phyloP scores from a whole-genome alignment of 2,888 invertebrate genomes.

The Acleris sparsana region DNA sequence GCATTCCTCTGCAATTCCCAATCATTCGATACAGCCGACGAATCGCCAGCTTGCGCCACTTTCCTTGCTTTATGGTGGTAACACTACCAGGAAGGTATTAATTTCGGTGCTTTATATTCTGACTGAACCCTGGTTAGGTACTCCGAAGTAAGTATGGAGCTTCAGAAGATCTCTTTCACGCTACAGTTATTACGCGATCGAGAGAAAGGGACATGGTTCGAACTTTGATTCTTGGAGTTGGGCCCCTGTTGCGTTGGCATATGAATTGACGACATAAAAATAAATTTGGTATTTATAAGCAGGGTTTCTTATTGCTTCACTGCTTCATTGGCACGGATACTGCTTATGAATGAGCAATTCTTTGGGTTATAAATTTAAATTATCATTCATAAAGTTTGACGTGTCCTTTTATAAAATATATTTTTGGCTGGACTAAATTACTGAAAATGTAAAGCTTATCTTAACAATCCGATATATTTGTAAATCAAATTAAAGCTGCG shows the following conservation, averaged over 20 bases:
- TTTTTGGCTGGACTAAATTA: too few relatives aligned
- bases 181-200: too few relatives aligned
- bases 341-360: conserved; percentile 9
- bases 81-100: conserved; percentile 28
- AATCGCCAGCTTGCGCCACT: conserved; percentile 50
- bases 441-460: too few relatives aligned
- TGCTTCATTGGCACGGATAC: not conserved
- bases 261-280: conserved; percentile 20
- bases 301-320: conserved; percentile 7
- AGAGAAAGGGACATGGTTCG: too few relatives aligned
- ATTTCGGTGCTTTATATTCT: conserved; percentile 32
- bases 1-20: conserved; percentile 58
- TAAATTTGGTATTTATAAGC: conserved; percentile 34
- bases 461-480: not conserved
- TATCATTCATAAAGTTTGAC: conserved; percentile 11
- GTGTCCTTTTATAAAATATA: too few relatives aligned
- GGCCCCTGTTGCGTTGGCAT: conserved; percentile 18
- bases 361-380: conserved; percentile 15
- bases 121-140: conserved; percentile 1
- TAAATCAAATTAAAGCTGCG: too few relatives aligned
- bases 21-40: conserved; percentile 44
- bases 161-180: too few relatives aligned
- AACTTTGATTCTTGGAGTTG: too few relatives aligned
- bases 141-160: too few relatives aligned
- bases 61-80: conserved; percentile 38